Percentiles rank a stretch among this genome's conserved stretches.
Evolutionary conservation across 2,888 invertebrate genomes (phyloP).

Genomic region (Parnassius mnemosyne): DNA sequence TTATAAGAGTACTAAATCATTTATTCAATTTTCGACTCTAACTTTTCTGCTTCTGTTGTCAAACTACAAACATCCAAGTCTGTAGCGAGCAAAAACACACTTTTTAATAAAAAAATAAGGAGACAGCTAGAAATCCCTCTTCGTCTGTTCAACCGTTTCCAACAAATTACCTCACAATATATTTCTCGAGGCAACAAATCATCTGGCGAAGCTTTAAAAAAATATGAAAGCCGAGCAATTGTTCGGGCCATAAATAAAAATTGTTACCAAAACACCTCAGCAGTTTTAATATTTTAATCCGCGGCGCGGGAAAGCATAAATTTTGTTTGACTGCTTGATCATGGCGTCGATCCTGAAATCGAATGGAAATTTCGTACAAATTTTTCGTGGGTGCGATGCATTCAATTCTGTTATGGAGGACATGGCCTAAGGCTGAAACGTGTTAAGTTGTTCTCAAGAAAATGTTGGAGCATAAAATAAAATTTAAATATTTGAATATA

Average conservation of each 20-base stretch:
- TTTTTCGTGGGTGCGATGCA: constrained; percentile 17
- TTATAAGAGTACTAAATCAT: no score
- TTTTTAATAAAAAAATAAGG: constrained; percentile 40
- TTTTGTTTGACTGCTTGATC: constrained; percentile 61
- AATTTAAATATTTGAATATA: no score
- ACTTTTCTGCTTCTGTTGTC: no score
- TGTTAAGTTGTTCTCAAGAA: neutral
- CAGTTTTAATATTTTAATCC: constrained; percentile 74
- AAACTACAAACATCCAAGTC: no score
- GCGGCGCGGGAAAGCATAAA: constrained; percentile 54
- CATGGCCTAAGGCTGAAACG: neutral
- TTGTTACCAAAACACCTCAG: constrained; percentile 66
- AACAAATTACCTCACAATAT: constrained; percentile 46
- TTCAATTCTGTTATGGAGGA: constrained; percentile 6
- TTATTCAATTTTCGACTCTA: no score
- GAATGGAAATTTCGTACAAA: constrained; percentile 31
- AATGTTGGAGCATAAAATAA: no score
- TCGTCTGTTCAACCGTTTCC: constrained; percentile 30
- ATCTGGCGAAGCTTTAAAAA: constrained; percentile 47
- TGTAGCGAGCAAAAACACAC: constrained; percentile 34
- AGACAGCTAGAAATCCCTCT: constrained; percentile 35
- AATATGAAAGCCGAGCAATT: constrained; percentile 54
- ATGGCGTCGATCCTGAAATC: constrained; percentile 39
- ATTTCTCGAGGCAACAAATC: constrained; percentile 57
- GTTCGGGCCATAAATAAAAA: constrained; percentile 66